Evolutionary conservation across 2,113 vertebrate species (phyloP).

Genomic region (Casuarius casuarius): DNA sequence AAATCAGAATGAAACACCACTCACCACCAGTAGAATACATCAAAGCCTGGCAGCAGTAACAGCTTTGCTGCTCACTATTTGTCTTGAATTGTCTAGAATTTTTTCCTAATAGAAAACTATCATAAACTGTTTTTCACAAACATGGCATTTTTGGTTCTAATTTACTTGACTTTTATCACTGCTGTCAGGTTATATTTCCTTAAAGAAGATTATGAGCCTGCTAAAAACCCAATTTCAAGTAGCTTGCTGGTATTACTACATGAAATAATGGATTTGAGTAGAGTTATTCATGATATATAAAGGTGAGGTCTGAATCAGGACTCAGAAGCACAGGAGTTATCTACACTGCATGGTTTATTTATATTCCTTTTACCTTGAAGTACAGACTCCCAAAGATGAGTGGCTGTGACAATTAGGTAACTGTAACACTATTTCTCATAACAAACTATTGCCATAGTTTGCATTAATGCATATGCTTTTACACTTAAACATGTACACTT

Average conservation of each 20-base stretch:
- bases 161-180: not conserved
- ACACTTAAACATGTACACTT: not conserved
- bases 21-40: not conserved
- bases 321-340: not conserved
- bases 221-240: slow-evolving; percentile 4
- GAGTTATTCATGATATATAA: not conserved
- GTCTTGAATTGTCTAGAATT: not conserved
- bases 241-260: not conserved
- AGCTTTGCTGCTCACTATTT: not conserved
- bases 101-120: not conserved
- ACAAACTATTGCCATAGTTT: not conserved
- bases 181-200: not conserved
- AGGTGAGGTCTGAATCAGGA: not conserved
- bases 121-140: not conserved
- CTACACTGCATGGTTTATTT: not conserved
- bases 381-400: not conserved
- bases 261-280: not conserved
- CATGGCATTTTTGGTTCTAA: not conserved
- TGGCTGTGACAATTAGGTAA: not conserved
- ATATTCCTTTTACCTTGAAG: not conserved
- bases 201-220: not conserved
- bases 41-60: not conserved
- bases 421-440: not conserved
- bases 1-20: not conserved
- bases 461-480: not conserved